Percentiles rank a stretch among this genome's conserved stretches.
Evolutionary conservation across 2,888 invertebrate genomes (phyloP).

Genomic region (Pyrrhia umbra): DNA sequence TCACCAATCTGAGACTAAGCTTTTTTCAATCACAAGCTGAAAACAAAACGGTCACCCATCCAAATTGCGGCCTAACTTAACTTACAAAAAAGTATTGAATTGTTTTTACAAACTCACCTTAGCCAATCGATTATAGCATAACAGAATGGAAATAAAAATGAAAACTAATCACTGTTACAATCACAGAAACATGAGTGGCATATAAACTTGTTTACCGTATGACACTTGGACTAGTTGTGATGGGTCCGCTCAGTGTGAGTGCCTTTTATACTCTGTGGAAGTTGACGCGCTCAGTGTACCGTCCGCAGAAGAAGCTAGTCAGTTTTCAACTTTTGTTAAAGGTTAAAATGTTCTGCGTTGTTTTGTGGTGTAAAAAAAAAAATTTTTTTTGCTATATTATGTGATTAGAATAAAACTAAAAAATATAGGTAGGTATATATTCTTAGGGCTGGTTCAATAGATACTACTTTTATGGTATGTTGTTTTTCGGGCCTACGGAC

Average conservation of each 20-base stretch:
- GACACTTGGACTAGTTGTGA: constrained; percentile 70
- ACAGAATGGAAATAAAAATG: constrained; percentile 52
- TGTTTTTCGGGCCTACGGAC: too few relatives aligned
- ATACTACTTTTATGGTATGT: too few relatives aligned
- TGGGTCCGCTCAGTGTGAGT: constrained; percentile 39
- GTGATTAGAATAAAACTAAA: too few relatives aligned
- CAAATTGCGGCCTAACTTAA: neutral
- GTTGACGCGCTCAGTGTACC: constrained; percentile 60
- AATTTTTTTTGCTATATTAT: neutral
- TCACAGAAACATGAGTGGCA: constrained; percentile 48
- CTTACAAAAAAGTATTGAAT: neutral
- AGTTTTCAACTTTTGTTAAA: neutral
- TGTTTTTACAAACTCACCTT: constrained; percentile 48
- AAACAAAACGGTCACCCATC: neutral
- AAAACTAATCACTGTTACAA: constrained; percentile 41
- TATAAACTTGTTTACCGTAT: constrained; percentile 52
- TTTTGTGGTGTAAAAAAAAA: neutral
- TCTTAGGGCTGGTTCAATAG: too few relatives aligned
- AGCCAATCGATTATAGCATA: constrained; percentile 55
- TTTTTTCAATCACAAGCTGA: neutral
- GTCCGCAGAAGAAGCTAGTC: constrained; percentile 64
- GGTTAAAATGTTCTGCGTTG: neutral
- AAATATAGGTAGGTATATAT: too few relatives aligned
- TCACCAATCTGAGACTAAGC: too few relatives aligned
- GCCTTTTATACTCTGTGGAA: constrained; percentile 71